Conservation (phyloP, 2,113 vertebrate species). For the Cervus canadensis region DNA sequence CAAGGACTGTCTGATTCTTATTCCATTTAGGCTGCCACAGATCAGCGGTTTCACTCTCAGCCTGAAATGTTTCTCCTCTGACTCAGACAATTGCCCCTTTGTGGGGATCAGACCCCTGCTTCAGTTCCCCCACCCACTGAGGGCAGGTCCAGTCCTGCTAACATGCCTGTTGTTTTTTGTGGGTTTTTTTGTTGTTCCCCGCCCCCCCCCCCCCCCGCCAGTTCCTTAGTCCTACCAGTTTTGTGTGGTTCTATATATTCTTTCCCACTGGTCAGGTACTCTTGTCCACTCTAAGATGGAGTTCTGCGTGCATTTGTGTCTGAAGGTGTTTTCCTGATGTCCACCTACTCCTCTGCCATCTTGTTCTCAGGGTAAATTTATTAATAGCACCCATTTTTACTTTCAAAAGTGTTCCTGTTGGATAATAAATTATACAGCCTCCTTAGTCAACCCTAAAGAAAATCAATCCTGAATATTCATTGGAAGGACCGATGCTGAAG, state of each 20-base stretch:
- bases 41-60: neutral
- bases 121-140: neutral
- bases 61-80: neutral
- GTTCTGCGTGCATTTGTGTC: neutral
- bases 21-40: neutral
- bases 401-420: neutral
- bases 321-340: neutral
- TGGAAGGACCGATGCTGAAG: neutral
- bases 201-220: too few relatives aligned
- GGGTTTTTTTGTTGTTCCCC: too few relatives aligned
- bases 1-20: neutral
- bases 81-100: neutral
- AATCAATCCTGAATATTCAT: neutral
- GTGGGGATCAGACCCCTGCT: neutral
- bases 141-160: neutral
- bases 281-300: neutral
- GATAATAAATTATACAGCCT: neutral
- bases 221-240: neutral
- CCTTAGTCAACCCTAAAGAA: neutral
- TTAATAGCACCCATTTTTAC: neutral
- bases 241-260: neutral
- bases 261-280: neutral
- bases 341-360: neutral
- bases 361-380: neutral
- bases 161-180: neutral